phyloP scores from a whole-genome alignment of 2,888 invertebrate species.

The Hirtodrosophila histrioides region DNA sequence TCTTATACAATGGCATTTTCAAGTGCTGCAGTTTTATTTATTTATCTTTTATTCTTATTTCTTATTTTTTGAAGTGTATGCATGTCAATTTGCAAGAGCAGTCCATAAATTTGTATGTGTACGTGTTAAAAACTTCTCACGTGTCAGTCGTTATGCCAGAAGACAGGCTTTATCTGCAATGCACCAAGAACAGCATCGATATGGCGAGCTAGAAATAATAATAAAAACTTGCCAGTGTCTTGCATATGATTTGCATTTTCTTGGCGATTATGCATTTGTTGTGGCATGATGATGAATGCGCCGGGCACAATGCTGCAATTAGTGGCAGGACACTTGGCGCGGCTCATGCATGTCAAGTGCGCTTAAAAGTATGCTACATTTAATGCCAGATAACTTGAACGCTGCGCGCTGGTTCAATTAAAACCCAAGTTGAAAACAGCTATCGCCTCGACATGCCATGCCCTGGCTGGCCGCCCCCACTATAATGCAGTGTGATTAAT shows the following conservation, averaged over 20 bases:
- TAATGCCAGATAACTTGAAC: conserved; percentile 21
- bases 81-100: conserved; percentile 15
- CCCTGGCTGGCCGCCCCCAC: neutral
- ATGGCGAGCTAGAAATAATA: neutral
- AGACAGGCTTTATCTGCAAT: conserved; percentile 65
- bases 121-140: conserved; percentile 73
- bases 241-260: conserved; percentile 68
- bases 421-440: conserved; percentile 21
- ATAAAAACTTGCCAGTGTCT: conserved; percentile 29
- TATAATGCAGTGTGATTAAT: conserved; percentile 69
- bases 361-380: conserved; percentile 41
- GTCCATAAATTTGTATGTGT: conserved; percentile 47
- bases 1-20: no score
- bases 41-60: no score
- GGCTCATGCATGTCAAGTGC: conserved; percentile 44
- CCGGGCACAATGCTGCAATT: conserved; percentile 62
- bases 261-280: conserved; percentile 54
- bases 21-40: no score
- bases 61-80: no score
- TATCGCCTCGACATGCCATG: no score
- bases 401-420: conserved; percentile 35
- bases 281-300: conserved; percentile 53
- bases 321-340: conserved; percentile 46
- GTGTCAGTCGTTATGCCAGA: conserved; percentile 67
- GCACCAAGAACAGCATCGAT: conserved; percentile 50